Percentiles rank a stretch among this genome's conserved stretches.
Evolutionary conservation across 2,797 vertebrate species (phyloP).

Genomic region (Pseudotriccus pelzelni): DNA sequence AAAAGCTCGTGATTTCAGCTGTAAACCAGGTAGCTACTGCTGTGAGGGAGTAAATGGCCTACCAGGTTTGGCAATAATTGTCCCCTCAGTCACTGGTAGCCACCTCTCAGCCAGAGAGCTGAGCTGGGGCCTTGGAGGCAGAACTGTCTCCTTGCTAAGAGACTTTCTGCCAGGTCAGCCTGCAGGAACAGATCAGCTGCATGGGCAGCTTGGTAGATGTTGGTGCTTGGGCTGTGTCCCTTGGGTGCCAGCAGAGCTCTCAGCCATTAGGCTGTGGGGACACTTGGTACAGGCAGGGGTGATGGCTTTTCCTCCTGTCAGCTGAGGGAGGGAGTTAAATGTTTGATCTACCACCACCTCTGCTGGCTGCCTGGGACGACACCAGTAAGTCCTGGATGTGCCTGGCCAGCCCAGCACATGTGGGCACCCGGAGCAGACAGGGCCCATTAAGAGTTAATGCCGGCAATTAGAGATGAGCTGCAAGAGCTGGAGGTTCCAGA

Average conservation of each 20-base stretch:
- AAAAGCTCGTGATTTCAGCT: background rate
- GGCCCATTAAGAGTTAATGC: conserved; percentile 55
- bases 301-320: background rate
- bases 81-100: background rate
- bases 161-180: background rate
- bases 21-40: background rate
- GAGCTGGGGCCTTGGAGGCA: background rate
- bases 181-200: background rate
- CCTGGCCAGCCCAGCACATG: background rate
- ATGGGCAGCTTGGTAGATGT: background rate
- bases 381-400: background rate
- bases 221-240: background rate
- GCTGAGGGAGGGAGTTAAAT: background rate
- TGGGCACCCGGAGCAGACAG: background rate
- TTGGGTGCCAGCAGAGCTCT: background rate
- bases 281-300: background rate
- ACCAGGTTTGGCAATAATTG: background rate
- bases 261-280: background rate
- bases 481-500: conserved; percentile 30
- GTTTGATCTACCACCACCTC: background rate
- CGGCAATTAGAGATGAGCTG: conserved; percentile 26
- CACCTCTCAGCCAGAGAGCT: background rate
- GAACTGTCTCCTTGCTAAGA: background rate
- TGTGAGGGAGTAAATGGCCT: background rate
- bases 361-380: background rate